phyloP scores from a whole-genome alignment of 2,888 invertebrate species.

The Erebia aethiops region DNA sequence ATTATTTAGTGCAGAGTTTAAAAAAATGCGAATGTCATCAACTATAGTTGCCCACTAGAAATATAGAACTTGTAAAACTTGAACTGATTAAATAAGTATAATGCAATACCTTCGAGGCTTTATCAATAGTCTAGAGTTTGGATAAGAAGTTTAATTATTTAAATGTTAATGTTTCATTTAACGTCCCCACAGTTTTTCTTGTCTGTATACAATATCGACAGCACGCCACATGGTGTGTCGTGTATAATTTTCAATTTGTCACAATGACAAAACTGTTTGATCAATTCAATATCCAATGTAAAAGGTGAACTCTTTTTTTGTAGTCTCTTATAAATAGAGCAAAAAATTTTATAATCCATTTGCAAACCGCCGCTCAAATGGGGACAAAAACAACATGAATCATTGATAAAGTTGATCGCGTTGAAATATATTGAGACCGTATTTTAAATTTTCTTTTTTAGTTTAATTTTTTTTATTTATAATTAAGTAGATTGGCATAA shows the following conservation, averaged over 20 bases:
- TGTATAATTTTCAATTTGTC: constrained; percentile 3
- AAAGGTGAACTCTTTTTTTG: constrained; percentile 15
- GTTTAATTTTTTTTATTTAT: neutral
- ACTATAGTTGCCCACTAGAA: neutral
- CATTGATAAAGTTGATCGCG: constrained; percentile 13
- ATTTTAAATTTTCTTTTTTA: constrained; percentile 2
- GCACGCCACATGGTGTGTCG: neutral
- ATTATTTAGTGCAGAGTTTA: neutral
- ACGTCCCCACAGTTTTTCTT: neutral
- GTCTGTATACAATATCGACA: neutral
- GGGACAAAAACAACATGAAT: constrained; percentile 21
- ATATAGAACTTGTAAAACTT: neutral
- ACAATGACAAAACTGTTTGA: constrained; percentile 1
- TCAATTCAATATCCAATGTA: constrained; percentile 16
- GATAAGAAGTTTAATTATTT: neutral
- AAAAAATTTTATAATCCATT: constrained; percentile 7
- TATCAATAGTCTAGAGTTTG: neutral
- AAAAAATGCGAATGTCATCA: neutral
- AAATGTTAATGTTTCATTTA: neutral
- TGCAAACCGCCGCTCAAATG: constrained; percentile 16
- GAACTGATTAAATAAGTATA: too few species aligned
- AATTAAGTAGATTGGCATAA: neutral
- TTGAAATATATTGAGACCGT: neutral
- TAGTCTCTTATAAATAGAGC: neutral
- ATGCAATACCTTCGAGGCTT: too few species aligned